Conservation (phyloP, 1,140 invertebrate genomes). For the Cheumatopsyche charites region DNA sequence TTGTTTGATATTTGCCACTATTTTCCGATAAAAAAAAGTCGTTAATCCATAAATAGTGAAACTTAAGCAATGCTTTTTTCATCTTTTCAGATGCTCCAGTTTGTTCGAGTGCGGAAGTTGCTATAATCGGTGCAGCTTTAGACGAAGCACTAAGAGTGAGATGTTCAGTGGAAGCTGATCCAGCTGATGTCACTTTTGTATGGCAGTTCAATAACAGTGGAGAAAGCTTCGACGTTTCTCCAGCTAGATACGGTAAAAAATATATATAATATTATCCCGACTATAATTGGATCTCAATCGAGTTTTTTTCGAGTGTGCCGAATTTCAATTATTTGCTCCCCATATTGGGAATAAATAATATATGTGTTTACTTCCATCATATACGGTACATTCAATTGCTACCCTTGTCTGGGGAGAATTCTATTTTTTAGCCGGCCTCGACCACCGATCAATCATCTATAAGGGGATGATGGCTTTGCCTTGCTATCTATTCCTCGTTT, state of each 20-base stretch:
- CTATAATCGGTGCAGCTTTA: constrained; percentile 80
- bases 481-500: no score
- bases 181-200: constrained; percentile 79
- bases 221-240: constrained; percentile 79
- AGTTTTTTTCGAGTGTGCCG: neutral
- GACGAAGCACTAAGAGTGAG: constrained; percentile 81
- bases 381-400: no score
- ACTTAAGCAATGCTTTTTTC: no score
- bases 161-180: constrained; percentile 86
- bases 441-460: constrained; percentile 19
- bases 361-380: no score
- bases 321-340: no score
- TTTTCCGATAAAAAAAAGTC: neutral
- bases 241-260: constrained; percentile 62
- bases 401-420: constrained; percentile 13
- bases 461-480: no score
- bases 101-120: constrained; percentile 71
- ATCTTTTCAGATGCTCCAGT: constrained; percentile 76
- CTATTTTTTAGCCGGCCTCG: constrained; percentile 7
- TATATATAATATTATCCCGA: neutral
- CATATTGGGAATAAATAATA: no score
- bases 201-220: constrained; percentile 91
- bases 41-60: neutral
- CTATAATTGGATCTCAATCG: constrained; percentile 2
- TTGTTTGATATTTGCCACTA: neutral